A percentile compares a stretch with the other conserved stretches of the same genome.
Evolutionary conservation across 2,797 vertebrate species (phyloP).

Genomic region (Phoeniculus purpureus): DNA sequence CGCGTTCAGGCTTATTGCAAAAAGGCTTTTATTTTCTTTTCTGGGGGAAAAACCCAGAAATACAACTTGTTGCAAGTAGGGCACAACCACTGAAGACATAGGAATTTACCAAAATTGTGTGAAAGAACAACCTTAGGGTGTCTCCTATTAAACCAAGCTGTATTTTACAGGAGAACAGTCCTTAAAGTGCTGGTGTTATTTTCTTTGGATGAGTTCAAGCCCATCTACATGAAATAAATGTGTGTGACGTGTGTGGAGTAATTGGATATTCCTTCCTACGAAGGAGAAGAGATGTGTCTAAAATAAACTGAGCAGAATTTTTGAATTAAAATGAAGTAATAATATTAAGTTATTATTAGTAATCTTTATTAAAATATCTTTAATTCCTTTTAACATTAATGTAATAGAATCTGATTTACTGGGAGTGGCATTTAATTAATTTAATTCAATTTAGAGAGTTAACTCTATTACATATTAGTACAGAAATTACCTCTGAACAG

Average conservation of each 20-base stretch:
- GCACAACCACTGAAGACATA: background rate
- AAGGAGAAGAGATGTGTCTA: constrained; percentile 53
- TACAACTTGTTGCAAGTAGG: background rate
- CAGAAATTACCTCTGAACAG: constrained; percentile 74
- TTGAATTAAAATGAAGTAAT: constrained; percentile 74
- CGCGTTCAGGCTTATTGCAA: background rate
- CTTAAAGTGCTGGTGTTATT: background rate
- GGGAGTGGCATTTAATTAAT: constrained; percentile 79
- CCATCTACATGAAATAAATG: background rate
- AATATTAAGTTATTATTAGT: constrained; percentile 75
- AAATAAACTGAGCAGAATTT: constrained; percentile 69
- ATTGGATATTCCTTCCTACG: constrained; percentile 54
- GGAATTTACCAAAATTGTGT: background rate
- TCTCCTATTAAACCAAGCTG: background rate
- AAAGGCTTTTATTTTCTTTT: background rate
- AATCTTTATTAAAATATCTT: constrained; percentile 78
- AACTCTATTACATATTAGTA: constrained; percentile 69
- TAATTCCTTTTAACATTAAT: constrained; percentile 75
- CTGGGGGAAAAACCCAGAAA: background rate
- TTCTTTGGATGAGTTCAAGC: background rate
- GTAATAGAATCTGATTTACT: constrained; percentile 76
- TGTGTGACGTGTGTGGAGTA: background rate
- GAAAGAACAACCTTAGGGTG: background rate
- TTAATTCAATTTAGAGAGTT: constrained; percentile 75
- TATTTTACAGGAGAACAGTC: background rate